Conservation (phyloP, 2,797 vertebrate species). For the Scarus forsteni region DNA sequence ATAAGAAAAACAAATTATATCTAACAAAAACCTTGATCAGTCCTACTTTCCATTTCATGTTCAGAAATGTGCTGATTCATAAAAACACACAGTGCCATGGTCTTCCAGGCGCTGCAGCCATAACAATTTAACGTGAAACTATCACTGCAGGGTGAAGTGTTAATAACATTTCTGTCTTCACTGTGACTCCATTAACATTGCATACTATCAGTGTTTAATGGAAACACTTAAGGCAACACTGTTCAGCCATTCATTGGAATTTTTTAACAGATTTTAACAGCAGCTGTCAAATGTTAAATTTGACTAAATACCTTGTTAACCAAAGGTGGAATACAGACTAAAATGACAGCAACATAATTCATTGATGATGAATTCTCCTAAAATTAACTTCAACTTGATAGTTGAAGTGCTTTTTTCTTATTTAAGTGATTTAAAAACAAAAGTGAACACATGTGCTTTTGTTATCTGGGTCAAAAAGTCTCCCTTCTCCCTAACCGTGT, state of each 20-base stretch:
- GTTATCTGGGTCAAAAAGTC: too few relatives aligned
- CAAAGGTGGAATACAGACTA: too few relatives aligned
- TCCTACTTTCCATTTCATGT: slow-evolving; percentile 6
- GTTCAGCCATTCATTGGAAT: not conserved
- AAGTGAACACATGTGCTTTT: too few relatives aligned
- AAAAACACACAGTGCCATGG: slow-evolving; percentile 13
- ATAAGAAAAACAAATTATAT: not conserved
- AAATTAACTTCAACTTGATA: too few relatives aligned
- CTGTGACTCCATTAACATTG: slow-evolving; percentile 88
- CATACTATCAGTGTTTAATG: slow-evolving; percentile 80
- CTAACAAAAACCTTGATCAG: slow-evolving; percentile 29
- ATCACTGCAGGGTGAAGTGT: slow-evolving; percentile 82
- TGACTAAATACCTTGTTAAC: not conserved
- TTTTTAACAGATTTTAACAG: not conserved
- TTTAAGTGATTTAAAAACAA: too few relatives aligned
- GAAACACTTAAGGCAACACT: slow-evolving; percentile 11
- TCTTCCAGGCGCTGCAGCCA: slow-evolving; percentile 73
- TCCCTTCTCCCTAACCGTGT: too few relatives aligned
- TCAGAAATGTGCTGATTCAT: not conserved
- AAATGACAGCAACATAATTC: too few relatives aligned
- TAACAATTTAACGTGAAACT: slow-evolving; percentile 52
- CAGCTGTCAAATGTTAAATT: not conserved
- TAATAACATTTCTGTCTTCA: slow-evolving; percentile 85
- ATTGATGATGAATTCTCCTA: too few relatives aligned
- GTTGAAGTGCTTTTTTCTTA: too few relatives aligned